These are phyloP conservation scores for Zenarchopterus dispar DNA, from an alignment of 2,797 vertebrate species.

Conservation along the genomic window DNA sequence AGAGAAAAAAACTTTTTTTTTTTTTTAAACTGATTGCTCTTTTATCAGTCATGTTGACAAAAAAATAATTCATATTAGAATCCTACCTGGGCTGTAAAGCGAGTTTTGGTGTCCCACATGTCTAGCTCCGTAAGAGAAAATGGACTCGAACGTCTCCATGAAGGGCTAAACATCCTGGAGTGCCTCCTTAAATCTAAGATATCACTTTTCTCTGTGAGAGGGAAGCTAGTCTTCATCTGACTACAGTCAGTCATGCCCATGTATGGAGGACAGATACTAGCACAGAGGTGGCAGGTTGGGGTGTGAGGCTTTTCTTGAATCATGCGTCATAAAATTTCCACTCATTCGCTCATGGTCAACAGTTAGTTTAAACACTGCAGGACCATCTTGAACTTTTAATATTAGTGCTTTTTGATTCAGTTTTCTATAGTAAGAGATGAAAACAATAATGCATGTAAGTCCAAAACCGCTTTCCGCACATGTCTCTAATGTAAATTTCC, in stretches of 20 bases:
- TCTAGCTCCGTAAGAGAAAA: conserved; percentile 64
- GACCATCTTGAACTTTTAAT: too few relatives aligned
- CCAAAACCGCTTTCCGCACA: too few relatives aligned
- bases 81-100: conserved; percentile 73
- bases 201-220: conserved; percentile 37
- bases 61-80: background rate
- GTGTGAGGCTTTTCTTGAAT: conserved; percentile 45
- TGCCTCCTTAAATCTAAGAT: conserved; percentile 33
- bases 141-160: conserved; percentile 54
- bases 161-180: conserved; percentile 46
- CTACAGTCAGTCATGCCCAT: conserved; percentile 35
- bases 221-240: conserved; percentile 44
- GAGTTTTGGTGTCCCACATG: conserved; percentile 73
- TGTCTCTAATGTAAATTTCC: too few relatives aligned
- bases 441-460: too few relatives aligned
- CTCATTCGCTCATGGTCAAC: conserved; percentile 40
- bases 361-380: too few relatives aligned
- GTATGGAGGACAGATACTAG: conserved; percentile 55
- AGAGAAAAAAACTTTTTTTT: too few relatives aligned
- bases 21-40: background rate
- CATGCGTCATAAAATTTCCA: conserved; percentile 57
- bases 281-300: conserved; percentile 52
- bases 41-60: background rate
- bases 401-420: too few relatives aligned
- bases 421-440: too few relatives aligned